Evolutionary conservation across 2,797 vertebrate species (phyloP), one percentile per base, ranked within the genome.

Genomic region (Capromys pilorides): DNA sequence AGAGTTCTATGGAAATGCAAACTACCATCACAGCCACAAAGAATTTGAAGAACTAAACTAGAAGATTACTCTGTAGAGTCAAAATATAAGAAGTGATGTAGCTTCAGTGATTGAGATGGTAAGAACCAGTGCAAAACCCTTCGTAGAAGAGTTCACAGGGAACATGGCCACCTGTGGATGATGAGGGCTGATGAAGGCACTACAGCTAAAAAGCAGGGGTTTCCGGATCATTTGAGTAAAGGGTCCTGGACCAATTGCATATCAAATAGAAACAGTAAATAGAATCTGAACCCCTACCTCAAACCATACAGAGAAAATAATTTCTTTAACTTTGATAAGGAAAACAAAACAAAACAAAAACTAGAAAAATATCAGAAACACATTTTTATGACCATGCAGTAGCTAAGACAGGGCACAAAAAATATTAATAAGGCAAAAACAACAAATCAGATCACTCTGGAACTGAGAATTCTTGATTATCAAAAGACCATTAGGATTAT

Each of bases 71-170:
- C 26, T 66, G 39, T 21, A 16, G 39, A n/a, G 59, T 67, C 39
- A 31, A 36, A 28, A 41, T 0, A 1, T 57, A 21, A 75, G 33
- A 75, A 26, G 12, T 16, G 18, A 0, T 12, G 26, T 4, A 14
- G 26, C 28, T 57, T 28, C 51, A 7, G 83, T 57, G 36, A 82
- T 31, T n/a, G 28, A 49, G 80, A 78, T 0, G n/a, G 57, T 24
- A n/a, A 61, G 18, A 3, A 12, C 2, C 2, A 36, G 51, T 21
- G 49, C 57, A 36, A 45, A 61, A 14, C 24, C 14, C 51, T 14
- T 22, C 16, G 26, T 22, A 39, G 61, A 54, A 59, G 6, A 59
- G 62, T 64, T 59, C 11, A 13, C 33, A 1, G 31, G 77, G 31
- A 54, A 11, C 66, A 11, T 7, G 2, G 31, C 39, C 41, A 7